Evolutionary conservation across 2,797 vertebrate species (phyloP), one percentile per base, ranked within the genome.

Genomic region (Sebastolobus altivelis): DNA sequence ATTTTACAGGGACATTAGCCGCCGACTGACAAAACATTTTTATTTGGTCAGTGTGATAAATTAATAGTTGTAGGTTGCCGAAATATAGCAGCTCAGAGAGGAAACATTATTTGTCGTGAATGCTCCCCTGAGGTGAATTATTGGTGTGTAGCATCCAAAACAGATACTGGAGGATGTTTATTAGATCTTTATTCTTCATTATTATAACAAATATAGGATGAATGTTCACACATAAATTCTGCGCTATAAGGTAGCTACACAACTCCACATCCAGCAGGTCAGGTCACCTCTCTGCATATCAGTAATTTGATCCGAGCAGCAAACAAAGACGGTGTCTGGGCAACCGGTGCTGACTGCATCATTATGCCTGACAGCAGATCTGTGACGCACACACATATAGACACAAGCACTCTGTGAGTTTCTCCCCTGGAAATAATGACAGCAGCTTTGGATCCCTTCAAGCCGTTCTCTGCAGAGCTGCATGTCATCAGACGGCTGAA

Each of bases 271-370:
- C 49, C 49, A 33, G n/a, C 37, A 67, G 76, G 58, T 67, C 69
- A 65, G 49, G 54, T 71, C 56, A 60, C 66, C 65, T 79, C 65
- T 37, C 49, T 63, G 58, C 76, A 56, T 80, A 65, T 77, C 31
- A 69, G 90, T 83, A 89, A 94, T 89, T 85, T 90, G 87, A 94
- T 80, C 76, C 65, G 37, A 75, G 71, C 63, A 43, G 71, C 68
- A 79, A 92, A 89, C 81, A 83, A 75, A 87, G 74, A 59, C 55
- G 2, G 92, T 93, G 72, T 87, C 93, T 87, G 81, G 79, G 94
- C 90, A 94, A 94, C 92, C 43, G 61, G 71, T 22, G 22, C 72
- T 81, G 40, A 46, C 49, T 61, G 46, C 63, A 83, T 74, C 72
- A 84, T 78, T 80, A 82, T 72, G 43, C 14, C 79, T 62, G 73